A percentile compares a stretch with the other conserved stretches of the same genome.
These are phyloP conservation scores for Byasa hedistus DNA, from an alignment of 2,888 invertebrate genomes.

Conservation along the genomic window DNA sequence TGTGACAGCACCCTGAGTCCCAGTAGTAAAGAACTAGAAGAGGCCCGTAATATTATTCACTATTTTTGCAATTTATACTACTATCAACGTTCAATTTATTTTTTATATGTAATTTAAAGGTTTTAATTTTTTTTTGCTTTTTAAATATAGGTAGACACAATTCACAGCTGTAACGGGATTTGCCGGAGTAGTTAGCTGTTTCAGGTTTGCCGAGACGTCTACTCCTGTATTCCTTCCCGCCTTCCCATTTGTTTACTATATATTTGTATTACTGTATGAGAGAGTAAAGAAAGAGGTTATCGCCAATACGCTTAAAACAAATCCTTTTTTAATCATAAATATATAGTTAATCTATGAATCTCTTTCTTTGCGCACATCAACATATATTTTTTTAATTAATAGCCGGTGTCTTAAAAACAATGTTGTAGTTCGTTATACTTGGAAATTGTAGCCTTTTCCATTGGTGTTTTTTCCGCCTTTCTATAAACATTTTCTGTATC, in stretches of 20 bases:
- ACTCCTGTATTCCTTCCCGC: conserved; percentile 38
- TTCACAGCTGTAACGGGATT: conserved; percentile 41
- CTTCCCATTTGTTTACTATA: conserved; percentile 35
- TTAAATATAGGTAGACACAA: conserved; percentile 38
- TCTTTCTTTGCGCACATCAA: conserved; percentile 21
- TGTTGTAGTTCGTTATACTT: conserved; percentile 24
- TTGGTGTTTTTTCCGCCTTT: conserved; percentile 22
- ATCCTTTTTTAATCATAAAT: too few species aligned
- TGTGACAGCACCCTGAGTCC: too few species aligned
- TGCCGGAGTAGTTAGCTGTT: conserved; percentile 45
- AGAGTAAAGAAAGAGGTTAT: conserved; percentile 15
- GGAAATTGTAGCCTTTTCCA: conserved; percentile 6
- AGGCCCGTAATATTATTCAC: too few species aligned
- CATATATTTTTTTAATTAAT: conserved; percentile 5
- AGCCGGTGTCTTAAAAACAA: conserved; percentile 30
- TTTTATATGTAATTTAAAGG: not conserved
- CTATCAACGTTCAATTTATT: not conserved
- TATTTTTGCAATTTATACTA: not conserved
- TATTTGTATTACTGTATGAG: conserved; percentile 13
- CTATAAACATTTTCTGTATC: conserved; percentile 21
- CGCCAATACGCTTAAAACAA: not conserved
- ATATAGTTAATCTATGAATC: not conserved
- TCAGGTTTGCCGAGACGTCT: conserved; percentile 61
- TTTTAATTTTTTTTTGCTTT: conserved; percentile 40
- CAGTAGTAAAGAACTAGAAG: too few species aligned